phyloP scores from a whole-genome alignment of 37 sponge, comb jelly and placozoan species.

The Chondrilla cf. caribensis region DNA sequence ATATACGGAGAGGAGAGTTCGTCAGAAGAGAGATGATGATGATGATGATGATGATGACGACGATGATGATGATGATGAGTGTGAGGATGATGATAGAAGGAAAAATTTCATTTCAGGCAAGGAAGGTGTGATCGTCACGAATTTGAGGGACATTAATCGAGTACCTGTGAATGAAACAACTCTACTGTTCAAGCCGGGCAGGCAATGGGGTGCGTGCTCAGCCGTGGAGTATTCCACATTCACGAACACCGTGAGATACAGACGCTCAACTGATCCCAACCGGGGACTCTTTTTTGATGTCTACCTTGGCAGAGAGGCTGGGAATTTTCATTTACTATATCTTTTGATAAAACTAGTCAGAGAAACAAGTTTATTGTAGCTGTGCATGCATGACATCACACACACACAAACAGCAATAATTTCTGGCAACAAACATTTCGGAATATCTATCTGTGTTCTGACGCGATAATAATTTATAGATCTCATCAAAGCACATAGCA shows the following conservation, averaged over 20 bases:
- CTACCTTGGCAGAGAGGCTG: background rate
- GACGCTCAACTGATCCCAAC: background rate
- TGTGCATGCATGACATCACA: background rate
- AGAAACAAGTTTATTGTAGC: background rate
- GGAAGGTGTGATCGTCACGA: background rate
- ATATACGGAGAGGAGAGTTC: background rate
- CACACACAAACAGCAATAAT: slow-evolving; percentile 30
- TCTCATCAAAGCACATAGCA: too few relatives aligned
- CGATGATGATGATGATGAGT: background rate
- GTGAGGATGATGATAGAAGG: background rate
- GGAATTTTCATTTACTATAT: background rate
- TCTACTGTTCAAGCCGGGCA: slow-evolving; percentile 12
- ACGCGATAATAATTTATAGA: too few relatives aligned
- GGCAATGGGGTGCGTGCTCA: background rate
- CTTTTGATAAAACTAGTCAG: slow-evolving; percentile 8
- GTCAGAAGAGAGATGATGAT: background rate
- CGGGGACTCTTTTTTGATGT: slow-evolving; percentile 5
- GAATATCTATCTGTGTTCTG: too few relatives aligned
- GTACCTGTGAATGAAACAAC: background rate
- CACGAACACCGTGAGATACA: background rate
- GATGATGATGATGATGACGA: background rate
- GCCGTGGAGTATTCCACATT: background rate
- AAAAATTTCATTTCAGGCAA: background rate
- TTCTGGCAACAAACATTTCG: too few relatives aligned
- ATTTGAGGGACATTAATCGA: background rate